Evolutionary conservation across 2,113 vertebrate genomes (phyloP), one percentile per base, ranked within the genome.

Genomic region (Ceuthmochares aereus): DNA sequence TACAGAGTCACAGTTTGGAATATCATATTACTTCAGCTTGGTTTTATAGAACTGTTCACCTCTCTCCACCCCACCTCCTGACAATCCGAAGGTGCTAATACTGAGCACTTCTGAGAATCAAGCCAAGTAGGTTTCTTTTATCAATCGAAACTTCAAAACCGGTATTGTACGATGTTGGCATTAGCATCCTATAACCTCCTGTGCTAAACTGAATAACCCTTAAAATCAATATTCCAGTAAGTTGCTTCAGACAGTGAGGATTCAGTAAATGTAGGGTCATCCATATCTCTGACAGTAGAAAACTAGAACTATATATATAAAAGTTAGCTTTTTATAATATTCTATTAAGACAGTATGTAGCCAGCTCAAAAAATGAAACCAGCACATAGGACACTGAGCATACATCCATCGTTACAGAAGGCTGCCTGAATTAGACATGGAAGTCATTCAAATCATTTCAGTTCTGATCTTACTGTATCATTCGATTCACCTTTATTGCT

Each of bases 231-330:
- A 42, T 17, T 93, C 56, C 67, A 62, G 11, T 8, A 52, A 94
- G 74, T 11, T 81, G 62, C 60, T 89, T 72, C 72, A 70, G 62
- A 59, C 32, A 40, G 66, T 7, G 45, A 79, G 26, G 40, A 52
- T 76, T 94, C 84, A 82, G 64, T 55, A 93, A 90, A 54, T 23
- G 42, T 49, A 75, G 55, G 30, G 15, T 22, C 58, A 75, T 81
- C 60, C 49, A 36, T 47, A 37, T 15, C 49, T 90, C 5, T 66
- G n/a, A 89, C 45, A 87, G 60, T 62, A 87, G 49, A 93, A 93
- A 96, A 94, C 86, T 96, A 95, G 62, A 93, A 75, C 59, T 78
- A 58, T 43, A 76, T 37, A 74, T 84, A 95, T 40, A 96, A 91
- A 93, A 92, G 62, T 42, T 69, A 72, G 19, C 36, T 79, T 84